Evolutionary conservation across 2,888 invertebrate genomes (phyloP).

Genomic region (Bhutanitis thaidina): DNA sequence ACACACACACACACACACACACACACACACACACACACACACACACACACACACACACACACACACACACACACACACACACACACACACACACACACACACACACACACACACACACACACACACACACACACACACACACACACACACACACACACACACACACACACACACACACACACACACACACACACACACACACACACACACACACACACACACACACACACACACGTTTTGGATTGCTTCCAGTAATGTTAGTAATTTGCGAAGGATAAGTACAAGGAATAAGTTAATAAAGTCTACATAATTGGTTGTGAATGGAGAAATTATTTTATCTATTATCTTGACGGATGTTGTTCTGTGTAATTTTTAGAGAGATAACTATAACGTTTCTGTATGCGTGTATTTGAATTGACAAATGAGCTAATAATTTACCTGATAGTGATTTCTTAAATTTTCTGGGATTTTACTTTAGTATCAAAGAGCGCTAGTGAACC

Average conservation of each 20-base stretch:
- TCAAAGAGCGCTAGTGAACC: too few species aligned
- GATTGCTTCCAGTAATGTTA: neutral
- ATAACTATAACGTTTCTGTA: too few species aligned
- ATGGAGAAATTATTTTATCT: neutral
- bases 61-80: neutral
- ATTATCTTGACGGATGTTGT: too few species aligned
- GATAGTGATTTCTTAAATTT: too few species aligned
- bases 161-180: neutral
- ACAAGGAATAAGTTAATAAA: neutral
- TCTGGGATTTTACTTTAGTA: too few species aligned
- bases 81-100: neutral
- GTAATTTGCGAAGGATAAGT: neutral
- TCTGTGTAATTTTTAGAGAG: too few species aligned
- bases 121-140: neutral
- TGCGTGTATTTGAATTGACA: too few species aligned
- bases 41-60: neutral
- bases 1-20: neutral
- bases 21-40: neutral
- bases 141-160: neutral
- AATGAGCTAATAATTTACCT: too few species aligned
- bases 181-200: neutral
- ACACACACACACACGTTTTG: neutral
- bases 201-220: neutral
- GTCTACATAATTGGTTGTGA: neutral
- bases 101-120: neutral